Conservation (phyloP, 2,888 invertebrate genomes). For the Caenorhabditis sp. region DNA sequence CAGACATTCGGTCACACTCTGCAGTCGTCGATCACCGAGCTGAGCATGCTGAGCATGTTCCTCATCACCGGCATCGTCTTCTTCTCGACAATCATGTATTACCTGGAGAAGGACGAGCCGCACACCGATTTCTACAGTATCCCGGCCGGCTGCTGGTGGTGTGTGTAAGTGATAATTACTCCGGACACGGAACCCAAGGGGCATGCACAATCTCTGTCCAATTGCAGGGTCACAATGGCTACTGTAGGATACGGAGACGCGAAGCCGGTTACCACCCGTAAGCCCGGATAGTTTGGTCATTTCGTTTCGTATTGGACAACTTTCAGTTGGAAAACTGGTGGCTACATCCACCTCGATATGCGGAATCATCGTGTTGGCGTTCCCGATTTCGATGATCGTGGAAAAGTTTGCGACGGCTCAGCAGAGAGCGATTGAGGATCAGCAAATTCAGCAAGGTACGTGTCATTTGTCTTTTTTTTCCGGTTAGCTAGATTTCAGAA, state of each 20-base stretch:
- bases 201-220: too few species aligned
- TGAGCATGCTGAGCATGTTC: constrained; percentile 78
- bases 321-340: constrained; percentile 77
- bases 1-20: constrained; percentile 78
- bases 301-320: neutral
- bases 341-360: constrained; percentile 76
- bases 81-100: constrained; percentile 78
- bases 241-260: constrained; percentile 77
- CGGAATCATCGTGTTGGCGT: constrained; percentile 78
- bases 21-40: constrained; percentile 73
- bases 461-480: neutral
- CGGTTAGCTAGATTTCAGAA: constrained; percentile 10
- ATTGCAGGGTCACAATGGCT: constrained; percentile 71
- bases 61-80: constrained; percentile 78
- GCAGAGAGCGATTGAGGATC: constrained; percentile 73
- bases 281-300: constrained; percentile 12
- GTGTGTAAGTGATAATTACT: constrained; percentile 72
- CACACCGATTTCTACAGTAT: constrained; percentile 76
- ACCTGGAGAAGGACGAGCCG: constrained; percentile 77
- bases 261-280: constrained; percentile 73
- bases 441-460: constrained; percentile 75
- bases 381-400: constrained; percentile 78
- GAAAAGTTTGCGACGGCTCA: constrained; percentile 78
- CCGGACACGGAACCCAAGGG: neutral
- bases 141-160: constrained; percentile 79